phyloP scores from a whole-genome alignment of 2,113 vertebrate genomes.

The Stigmatopora nigra region DNA sequence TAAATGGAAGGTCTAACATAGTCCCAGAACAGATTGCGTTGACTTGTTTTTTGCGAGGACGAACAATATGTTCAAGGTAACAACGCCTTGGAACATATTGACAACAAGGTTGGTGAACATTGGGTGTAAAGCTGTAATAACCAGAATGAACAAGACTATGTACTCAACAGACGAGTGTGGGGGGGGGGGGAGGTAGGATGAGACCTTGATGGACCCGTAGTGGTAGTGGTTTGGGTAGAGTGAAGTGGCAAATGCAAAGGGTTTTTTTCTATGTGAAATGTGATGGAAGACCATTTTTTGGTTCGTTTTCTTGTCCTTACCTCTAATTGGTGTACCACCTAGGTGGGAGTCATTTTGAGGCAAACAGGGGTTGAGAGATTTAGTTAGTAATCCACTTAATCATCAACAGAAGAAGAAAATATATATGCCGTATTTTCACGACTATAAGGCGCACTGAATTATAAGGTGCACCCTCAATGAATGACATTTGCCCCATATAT shows the following conservation, averaged over 20 bases:
- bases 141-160: conserved; percentile 38
- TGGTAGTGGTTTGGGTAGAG: background rate
- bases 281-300: conserved; percentile 60
- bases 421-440: too few relatives aligned
- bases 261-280: conserved; percentile 50
- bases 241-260: background rate
- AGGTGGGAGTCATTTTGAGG: conserved; percentile 92
- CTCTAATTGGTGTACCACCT: conserved; percentile 99
- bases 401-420: conserved; percentile 28
- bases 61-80: conserved; percentile 19
- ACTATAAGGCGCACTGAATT: too few relatives aligned
- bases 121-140: conserved; percentile 48
- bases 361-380: conserved; percentile 88
- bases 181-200: conserved; percentile 44
- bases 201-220: conserved; percentile 46
- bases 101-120: conserved; percentile 52
- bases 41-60: background rate
- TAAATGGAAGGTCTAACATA: background rate
- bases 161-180: conserved; percentile 17
- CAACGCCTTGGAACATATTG: conserved; percentile 28
- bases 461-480: too few relatives aligned
- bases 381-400: conserved; percentile 60
- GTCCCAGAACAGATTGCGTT: background rate
- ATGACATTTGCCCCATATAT: too few relatives aligned
- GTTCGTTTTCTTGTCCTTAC: conserved; percentile 84